Conservation (phyloP, 2,888 invertebrate species). For the Escarpia spicata region DNA sequence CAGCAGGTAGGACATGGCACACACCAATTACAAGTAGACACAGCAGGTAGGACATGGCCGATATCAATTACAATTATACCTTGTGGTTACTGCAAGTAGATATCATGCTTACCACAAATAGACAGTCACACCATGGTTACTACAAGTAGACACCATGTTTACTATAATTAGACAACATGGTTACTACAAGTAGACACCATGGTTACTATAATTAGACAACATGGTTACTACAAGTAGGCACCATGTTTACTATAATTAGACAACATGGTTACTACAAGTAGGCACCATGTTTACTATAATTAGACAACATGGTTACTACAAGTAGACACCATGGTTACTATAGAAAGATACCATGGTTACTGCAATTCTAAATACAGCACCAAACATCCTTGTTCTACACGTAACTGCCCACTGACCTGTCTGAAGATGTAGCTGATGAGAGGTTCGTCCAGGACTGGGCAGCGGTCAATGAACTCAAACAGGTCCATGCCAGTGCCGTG, state of each 20-base stretch:
- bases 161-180: background rate
- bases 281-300: too few relatives aligned
- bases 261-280: background rate
- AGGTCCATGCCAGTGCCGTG: slow-evolving; percentile 81
- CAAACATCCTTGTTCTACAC: too few relatives aligned
- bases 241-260: background rate
- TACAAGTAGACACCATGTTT: too few relatives aligned
- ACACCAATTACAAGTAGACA: too few relatives aligned
- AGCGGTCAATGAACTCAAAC: slow-evolving; percentile 80
- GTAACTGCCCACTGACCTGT: slow-evolving; percentile 69
- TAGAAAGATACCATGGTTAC: background rate
- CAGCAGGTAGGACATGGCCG: too few relatives aligned
- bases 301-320: background rate
- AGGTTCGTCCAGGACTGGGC: slow-evolving; percentile 75
- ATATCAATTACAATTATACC: too few relatives aligned
- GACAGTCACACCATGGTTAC: background rate
- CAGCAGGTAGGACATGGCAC: too few relatives aligned
- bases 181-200: background rate
- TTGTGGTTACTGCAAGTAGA: too few relatives aligned
- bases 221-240: too few relatives aligned
- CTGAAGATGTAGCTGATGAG: slow-evolving; percentile 77
- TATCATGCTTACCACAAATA: too few relatives aligned
- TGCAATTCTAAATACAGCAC: background rate
- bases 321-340: background rate
- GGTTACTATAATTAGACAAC: too few relatives aligned